Percentiles rank a stretch among this genome's conserved stretches.
Evolutionary conservation across 2,888 invertebrate species (phyloP).

Genomic region (Fragum fragum): DNA sequence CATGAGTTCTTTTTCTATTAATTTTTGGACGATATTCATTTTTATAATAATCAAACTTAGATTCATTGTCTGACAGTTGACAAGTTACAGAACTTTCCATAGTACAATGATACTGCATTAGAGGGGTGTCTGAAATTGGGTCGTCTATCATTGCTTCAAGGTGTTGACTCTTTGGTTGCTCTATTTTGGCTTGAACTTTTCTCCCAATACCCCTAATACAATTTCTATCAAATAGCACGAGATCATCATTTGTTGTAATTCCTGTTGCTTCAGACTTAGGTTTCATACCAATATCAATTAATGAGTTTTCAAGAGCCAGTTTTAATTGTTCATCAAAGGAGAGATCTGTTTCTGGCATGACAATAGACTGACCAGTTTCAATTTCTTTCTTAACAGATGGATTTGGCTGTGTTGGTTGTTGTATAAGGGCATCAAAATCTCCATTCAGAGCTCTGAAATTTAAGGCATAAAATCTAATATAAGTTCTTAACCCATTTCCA

Average conservation of each 20-base stretch:
- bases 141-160: too few relatives aligned
- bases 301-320: background rate
- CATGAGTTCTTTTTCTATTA: constrained; percentile 34
- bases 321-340: constrained; percentile 5
- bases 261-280: background rate
- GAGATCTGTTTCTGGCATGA: background rate
- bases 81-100: constrained; percentile 40
- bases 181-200: background rate
- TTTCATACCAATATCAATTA: background rate
- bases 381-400: background rate
- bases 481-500: too few relatives aligned
- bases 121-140: background rate
- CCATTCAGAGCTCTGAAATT: constrained; percentile 62
- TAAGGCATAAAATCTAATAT: too few relatives aligned
- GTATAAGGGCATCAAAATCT: constrained; percentile 57
- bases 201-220: background rate
- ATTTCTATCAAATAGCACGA: background rate
- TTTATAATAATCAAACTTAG: background rate
- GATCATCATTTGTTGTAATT: background rate
- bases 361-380: background rate
- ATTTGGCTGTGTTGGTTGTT: background rate
- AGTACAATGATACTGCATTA: constrained; percentile 56
- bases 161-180: background rate
- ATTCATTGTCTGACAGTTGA: constrained; percentile 13
- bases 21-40: constrained; percentile 44